Evolutionary conservation across 2,888 invertebrate genomes (phyloP).

Genomic region (Drosophila subquinaria): DNA sequence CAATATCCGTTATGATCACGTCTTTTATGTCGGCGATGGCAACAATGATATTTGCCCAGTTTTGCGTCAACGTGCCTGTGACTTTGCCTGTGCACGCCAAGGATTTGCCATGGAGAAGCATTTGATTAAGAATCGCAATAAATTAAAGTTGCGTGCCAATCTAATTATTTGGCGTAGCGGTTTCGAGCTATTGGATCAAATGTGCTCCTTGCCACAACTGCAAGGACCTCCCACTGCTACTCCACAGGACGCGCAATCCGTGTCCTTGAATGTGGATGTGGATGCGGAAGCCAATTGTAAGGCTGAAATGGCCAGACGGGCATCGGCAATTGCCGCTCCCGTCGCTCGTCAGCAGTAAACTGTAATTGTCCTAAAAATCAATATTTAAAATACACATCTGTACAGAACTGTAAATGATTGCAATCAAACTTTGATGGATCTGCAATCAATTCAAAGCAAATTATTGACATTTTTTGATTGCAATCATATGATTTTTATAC

Average conservation of each 20-base stretch:
- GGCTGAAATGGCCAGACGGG: conserved; percentile 55
- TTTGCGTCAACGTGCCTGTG: conserved; percentile 87
- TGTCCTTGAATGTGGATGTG: conserved; percentile 15
- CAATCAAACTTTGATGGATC: background rate
- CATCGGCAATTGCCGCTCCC: conserved; percentile 45
- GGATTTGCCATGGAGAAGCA: conserved; percentile 86
- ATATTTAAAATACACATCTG: background rate
- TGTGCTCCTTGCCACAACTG: conserved; percentile 64
- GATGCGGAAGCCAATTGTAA: conserved; percentile 29
- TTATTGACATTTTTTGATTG: background rate
- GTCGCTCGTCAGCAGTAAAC: conserved; percentile 23
- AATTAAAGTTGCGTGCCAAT: conserved; percentile 74
- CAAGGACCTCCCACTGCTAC: conserved; percentile 20
- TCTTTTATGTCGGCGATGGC: conserved; percentile 92
- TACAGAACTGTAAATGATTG: background rate
- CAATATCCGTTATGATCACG: conserved; percentile 86
- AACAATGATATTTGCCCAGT: conserved; percentile 92
- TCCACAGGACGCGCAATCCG: background rate
- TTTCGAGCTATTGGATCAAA: conserved; percentile 80
- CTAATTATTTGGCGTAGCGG: conserved; percentile 83
- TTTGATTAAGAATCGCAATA: conserved; percentile 77
- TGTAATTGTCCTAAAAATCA: background rate
- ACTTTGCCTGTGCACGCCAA: conserved; percentile 89
- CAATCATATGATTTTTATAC: background rate
- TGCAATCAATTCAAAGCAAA: background rate